phyloP scores from a whole-genome alignment of 2,888 invertebrate species.

The Ceramica pisi region DNA sequence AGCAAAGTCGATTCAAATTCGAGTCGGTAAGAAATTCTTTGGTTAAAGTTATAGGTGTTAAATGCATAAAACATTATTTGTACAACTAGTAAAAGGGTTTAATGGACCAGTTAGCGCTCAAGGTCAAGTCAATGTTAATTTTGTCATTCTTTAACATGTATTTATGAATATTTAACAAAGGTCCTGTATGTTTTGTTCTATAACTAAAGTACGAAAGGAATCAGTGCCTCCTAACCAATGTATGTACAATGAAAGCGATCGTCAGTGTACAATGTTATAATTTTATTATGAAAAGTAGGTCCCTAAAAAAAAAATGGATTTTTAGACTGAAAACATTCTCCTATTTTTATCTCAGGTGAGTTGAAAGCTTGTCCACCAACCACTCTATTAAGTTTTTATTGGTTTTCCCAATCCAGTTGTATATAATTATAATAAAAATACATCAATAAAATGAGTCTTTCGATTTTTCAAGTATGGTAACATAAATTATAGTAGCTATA shows the following conservation, averaged over 20 bases:
- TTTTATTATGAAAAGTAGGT: no score
- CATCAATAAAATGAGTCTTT: neutral
- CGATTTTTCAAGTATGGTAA: slow-evolving; percentile 4
- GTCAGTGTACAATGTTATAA: neutral
- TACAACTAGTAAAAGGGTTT: neutral
- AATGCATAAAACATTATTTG: neutral
- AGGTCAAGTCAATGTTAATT: slow-evolving; percentile 8
- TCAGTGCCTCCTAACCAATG: no score
- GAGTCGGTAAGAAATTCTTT: slow-evolving; percentile 30
- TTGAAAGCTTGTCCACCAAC: neutral
- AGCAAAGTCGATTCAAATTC: slow-evolving; percentile 41
- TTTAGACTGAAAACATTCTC: no score
- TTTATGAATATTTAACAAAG: neutral
- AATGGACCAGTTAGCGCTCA: neutral
- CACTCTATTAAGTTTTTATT: neutral
- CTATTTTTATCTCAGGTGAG: neutral
- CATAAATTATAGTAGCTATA: no score
- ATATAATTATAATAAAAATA: slow-evolving; percentile 1
- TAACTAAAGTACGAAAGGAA: no score
- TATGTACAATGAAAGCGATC: no score
- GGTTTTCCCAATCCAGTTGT: neutral
- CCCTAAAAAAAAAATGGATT: no score
- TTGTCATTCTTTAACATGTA: neutral
- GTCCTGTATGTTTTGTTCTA: no score
- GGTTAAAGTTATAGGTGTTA: slow-evolving; percentile 14